phyloP scores from a whole-genome alignment of 2,888 invertebrate genomes.

The Euspilapteryx auroguttella region DNA sequence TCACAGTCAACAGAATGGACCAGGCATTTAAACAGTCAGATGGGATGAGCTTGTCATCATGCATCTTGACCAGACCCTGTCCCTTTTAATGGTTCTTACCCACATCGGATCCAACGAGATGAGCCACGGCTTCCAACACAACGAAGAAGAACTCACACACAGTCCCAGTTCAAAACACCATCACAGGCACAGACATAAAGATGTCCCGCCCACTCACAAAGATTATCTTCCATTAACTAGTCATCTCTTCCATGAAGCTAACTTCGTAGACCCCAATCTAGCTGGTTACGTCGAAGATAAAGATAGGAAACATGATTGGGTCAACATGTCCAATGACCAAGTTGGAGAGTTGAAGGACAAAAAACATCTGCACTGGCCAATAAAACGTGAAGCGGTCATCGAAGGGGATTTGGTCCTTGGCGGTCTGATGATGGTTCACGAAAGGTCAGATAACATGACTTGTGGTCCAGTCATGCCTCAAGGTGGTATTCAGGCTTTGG shows the following conservation, averaged over 20 bases:
- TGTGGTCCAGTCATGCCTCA: slow-evolving; percentile 96
- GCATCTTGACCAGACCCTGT: slow-evolving; percentile 29
- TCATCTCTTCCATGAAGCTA: background rate
- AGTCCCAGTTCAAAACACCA: slow-evolving; percentile 11
- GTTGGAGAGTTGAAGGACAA: slow-evolving; percentile 40
- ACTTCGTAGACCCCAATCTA: slow-evolving; percentile 1
- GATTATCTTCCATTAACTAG: background rate
- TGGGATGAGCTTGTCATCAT: slow-evolving; percentile 41
- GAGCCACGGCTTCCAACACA: too few species aligned
- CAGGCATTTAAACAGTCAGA: slow-evolving; percentile 14
- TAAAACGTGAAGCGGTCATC: slow-evolving; percentile 83
- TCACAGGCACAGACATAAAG: slow-evolving; percentile 5
- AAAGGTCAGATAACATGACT: slow-evolving; percentile 82
- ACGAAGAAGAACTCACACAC: slow-evolving; percentile 13
- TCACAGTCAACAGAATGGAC: slow-evolving; percentile 22
- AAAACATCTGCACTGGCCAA: slow-evolving; percentile 67
- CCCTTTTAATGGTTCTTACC: slow-evolving; percentile 27
- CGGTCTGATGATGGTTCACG: slow-evolving; percentile 92
- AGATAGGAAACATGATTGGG: slow-evolving; percentile 28
- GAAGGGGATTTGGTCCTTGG: slow-evolving; percentile 89
- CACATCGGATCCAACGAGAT: slow-evolving; percentile 28
- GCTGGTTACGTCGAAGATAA: slow-evolving; percentile 11
- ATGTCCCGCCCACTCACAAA: too few species aligned
- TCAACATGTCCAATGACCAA: slow-evolving; percentile 37
- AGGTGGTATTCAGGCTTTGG: slow-evolving; percentile 85